Evolutionary conservation across 2,888 invertebrate genomes (phyloP).

Genomic region (Dichetophora obliterata): DNA sequence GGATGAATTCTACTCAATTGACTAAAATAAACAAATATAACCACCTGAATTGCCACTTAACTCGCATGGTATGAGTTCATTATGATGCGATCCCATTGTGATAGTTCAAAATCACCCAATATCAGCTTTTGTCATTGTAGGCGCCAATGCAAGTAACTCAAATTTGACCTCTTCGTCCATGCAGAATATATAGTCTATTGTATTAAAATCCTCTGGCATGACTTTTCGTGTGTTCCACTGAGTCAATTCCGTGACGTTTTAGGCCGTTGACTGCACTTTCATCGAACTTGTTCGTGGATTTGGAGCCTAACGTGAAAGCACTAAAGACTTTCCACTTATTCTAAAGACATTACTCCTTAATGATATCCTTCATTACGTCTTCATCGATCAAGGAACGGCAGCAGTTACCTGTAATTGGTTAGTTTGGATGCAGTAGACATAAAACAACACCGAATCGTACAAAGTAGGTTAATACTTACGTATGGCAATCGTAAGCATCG

Average conservation of each 20-base stretch:
- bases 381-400: slow-evolving; percentile 96
- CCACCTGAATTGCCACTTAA: slow-evolving; percentile 44
- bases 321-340: slow-evolving; percentile 88
- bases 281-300: slow-evolving; percentile 86
- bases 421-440: no score
- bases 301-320: slow-evolving; percentile 88
- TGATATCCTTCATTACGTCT: slow-evolving; percentile 84
- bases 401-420: slow-evolving; percentile 80
- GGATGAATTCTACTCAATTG: no score
- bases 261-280: slow-evolving; percentile 79
- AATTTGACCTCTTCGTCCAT: slow-evolving; percentile 92
- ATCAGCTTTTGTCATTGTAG: slow-evolving; percentile 76
- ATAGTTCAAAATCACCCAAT: slow-evolving; percentile 85
- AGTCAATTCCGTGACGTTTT: slow-evolving; percentile 79
- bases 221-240: slow-evolving; percentile 81
- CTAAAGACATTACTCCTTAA: slow-evolving; percentile 75
- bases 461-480: slow-evolving; percentile 48
- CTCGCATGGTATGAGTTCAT: slow-evolving; percentile 91
- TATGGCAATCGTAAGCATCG: slow-evolving; percentile 61
- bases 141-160: slow-evolving; percentile 72
- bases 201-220: slow-evolving; percentile 77
- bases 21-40: neutral
- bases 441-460: no score
- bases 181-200: slow-evolving; percentile 90
- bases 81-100: slow-evolving; percentile 79